Evolutionary conservation across 35 echinoderm and acorn worm species (phyloP).

Genomic region (Diadema setosum): DNA sequence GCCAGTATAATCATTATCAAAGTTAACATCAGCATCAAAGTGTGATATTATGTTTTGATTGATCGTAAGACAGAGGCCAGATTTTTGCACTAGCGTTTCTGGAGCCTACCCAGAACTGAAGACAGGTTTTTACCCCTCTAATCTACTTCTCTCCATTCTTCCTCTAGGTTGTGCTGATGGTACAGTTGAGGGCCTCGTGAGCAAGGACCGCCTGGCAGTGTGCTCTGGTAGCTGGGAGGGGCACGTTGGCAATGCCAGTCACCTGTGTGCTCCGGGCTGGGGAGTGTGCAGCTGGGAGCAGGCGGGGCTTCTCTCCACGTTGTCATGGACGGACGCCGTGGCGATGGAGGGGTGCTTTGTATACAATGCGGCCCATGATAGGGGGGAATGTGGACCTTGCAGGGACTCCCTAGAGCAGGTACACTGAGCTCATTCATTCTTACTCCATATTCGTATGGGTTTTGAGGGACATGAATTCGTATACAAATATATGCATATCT

Average conservation of each 20-base stretch:
- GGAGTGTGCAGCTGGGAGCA: constrained; percentile 84
- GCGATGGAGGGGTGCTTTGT: constrained; percentile 73
- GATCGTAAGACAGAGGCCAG: no score
- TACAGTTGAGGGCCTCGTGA: constrained; percentile 38
- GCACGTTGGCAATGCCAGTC: constrained; percentile 77
- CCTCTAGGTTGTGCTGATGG: constrained; percentile 89
- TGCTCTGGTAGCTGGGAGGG: constrained; percentile 83
- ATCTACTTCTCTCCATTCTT: not conserved
- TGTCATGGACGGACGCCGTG: constrained; percentile 62
- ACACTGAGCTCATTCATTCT: not conserved
- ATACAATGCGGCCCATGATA: constrained; percentile 89
- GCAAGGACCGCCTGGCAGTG: constrained; percentile 49
- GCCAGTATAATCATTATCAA: no score
- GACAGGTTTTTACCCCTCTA: no score
- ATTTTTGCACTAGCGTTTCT: no score
- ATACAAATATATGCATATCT: no score
- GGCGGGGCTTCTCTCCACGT: constrained; percentile 48
- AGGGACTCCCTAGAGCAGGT: constrained; percentile 73
- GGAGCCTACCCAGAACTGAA: no score
- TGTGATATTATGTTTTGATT: no score
- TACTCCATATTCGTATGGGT: no score
- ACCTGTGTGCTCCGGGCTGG: constrained; percentile 81
- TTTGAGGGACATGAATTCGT: no score
- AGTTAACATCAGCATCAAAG: no score
- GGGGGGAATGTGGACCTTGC: constrained; percentile 75